Percentiles rank a stretch among this genome's conserved stretches.
phyloP scores from a whole-genome alignment of 2,888 invertebrate species.

The Polydesmus complanatus region DNA sequence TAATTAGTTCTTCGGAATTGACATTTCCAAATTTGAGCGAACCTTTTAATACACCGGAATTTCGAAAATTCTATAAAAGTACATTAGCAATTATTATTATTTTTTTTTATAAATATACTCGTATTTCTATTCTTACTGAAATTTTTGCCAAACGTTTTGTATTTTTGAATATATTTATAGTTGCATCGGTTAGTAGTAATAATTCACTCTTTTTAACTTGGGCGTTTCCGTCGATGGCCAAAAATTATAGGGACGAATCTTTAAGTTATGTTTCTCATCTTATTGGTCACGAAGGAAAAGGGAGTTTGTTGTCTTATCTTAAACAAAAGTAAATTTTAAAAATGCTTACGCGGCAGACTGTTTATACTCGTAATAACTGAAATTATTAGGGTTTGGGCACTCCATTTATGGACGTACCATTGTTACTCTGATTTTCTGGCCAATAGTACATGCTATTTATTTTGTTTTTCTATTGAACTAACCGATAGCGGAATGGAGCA shows the following conservation, averaged over 20 bases:
- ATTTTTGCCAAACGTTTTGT: too few species aligned
- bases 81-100: too few species aligned
- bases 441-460: slow-evolving; percentile 9
- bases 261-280: slow-evolving; percentile 60
- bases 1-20: slow-evolving; percentile 7
- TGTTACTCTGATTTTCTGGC: slow-evolving; percentile 5
- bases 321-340: slow-evolving; percentile 60
- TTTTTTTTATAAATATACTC: background rate
- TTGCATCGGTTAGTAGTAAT: slow-evolving; percentile 59
- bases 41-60: slow-evolving; percentile 47
- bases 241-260: slow-evolving; percentile 60
- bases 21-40: slow-evolving; percentile 31
- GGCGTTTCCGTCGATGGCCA: slow-evolving; percentile 45
- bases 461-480: slow-evolving; percentile 7
- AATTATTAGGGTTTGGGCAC: slow-evolving; percentile 15
- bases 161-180: slow-evolving; percentile 36
- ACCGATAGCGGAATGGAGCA: slow-evolving; percentile 15
- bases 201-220: slow-evolving; percentile 51
- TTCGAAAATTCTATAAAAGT: slow-evolving; percentile 26
- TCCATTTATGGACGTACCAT: slow-evolving; percentile 7
- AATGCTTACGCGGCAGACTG: too few species aligned
- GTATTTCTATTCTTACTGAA: too few species aligned
- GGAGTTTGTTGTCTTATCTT: slow-evolving; percentile 63
- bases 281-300: slow-evolving; percentile 74
- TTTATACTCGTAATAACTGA: too few species aligned